These are phyloP conservation scores for Cheumatopsyche charites DNA, from an alignment of 1,140 invertebrate genomes.

Conservation along the genomic window DNA sequence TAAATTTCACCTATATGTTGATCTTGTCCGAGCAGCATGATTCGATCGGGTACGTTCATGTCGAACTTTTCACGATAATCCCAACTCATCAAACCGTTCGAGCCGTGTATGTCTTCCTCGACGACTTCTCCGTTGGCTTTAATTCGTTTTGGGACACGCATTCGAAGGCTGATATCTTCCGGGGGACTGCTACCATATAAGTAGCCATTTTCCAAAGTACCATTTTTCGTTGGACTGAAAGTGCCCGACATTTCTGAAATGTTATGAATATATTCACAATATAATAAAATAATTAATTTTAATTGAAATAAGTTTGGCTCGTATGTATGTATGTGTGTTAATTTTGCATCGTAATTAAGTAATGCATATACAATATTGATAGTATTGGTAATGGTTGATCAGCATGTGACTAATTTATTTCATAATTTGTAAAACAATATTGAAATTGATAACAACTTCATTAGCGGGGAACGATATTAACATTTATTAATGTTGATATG, in stretches of 20 bases:
- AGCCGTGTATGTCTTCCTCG: slow-evolving; percentile 64
- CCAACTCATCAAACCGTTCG: slow-evolving; percentile 68
- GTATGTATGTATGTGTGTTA: too few relatives aligned
- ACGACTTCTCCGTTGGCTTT: slow-evolving; percentile 72
- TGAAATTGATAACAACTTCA: too few relatives aligned
- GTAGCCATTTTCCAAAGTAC: slow-evolving; percentile 14
- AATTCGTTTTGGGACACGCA: slow-evolving; percentile 80
- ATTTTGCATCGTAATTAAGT: too few relatives aligned
- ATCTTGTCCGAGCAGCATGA: slow-evolving; percentile 84
- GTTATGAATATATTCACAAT: slow-evolving; percentile 7
- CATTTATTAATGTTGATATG: too few relatives aligned
- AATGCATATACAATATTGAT: too few relatives aligned
- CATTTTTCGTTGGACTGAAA: slow-evolving; percentile 38
- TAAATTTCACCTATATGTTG: slow-evolving; percentile 69
- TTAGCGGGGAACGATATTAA: too few relatives aligned
- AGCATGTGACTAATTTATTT: too few relatives aligned
- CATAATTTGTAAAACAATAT: too few relatives aligned
- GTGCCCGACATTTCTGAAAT: slow-evolving; percentile 40
- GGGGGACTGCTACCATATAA: slow-evolving; percentile 57
- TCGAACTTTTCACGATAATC: slow-evolving; percentile 58
- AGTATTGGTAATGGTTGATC: too few relatives aligned
- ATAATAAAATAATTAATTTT: background rate
- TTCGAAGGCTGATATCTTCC: slow-evolving; percentile 76
- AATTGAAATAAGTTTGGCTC: too few relatives aligned
- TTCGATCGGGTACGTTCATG: slow-evolving; percentile 91